These are phyloP conservation scores for Urocyon cinereoargenteus DNA, from an alignment of 2,797 vertebrate genomes.

Conservation along the genomic window DNA sequence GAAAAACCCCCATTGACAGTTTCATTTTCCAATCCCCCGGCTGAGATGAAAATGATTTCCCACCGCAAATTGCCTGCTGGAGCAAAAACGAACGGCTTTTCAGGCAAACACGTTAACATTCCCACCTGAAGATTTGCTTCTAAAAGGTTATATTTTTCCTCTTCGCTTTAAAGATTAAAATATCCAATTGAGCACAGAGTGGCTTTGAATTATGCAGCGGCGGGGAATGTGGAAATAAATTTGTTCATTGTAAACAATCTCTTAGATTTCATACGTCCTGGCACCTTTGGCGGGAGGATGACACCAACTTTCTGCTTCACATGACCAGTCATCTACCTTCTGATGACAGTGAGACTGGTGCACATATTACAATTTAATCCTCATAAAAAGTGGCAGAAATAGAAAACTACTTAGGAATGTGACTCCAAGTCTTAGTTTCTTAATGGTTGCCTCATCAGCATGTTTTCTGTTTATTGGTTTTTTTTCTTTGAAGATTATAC, in stretches of 20 bases:
- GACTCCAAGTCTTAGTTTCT: background rate
- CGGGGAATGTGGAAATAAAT: background rate
- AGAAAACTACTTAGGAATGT: background rate
- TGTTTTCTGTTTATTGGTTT: background rate
- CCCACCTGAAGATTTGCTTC: slow-evolving; percentile 41
- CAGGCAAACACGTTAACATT: background rate
- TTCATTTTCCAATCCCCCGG: slow-evolving; percentile 40
- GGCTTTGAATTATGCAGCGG: background rate
- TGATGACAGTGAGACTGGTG: background rate
- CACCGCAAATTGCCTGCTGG: background rate
- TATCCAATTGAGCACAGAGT: background rate
- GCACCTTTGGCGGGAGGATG: background rate
- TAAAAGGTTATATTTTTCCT: background rate
- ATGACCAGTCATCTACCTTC: background rate
- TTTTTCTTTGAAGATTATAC: background rate
- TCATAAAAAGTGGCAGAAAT: background rate
- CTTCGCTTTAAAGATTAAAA: background rate
- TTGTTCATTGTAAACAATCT: background rate
- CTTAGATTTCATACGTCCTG: background rate
- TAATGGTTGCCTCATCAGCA: background rate
- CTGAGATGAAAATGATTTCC: background rate
- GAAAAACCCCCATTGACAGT: background rate
- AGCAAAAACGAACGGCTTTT: slow-evolving; percentile 43
- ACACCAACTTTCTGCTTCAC: background rate
- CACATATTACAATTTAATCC: background rate